A percentile compares a stretch with the other conserved stretches of the same genome.
These are phyloP conservation scores for Catostomus latipinnis DNA, from an alignment of 2,797 vertebrate species.

Conservation along the genomic window DNA sequence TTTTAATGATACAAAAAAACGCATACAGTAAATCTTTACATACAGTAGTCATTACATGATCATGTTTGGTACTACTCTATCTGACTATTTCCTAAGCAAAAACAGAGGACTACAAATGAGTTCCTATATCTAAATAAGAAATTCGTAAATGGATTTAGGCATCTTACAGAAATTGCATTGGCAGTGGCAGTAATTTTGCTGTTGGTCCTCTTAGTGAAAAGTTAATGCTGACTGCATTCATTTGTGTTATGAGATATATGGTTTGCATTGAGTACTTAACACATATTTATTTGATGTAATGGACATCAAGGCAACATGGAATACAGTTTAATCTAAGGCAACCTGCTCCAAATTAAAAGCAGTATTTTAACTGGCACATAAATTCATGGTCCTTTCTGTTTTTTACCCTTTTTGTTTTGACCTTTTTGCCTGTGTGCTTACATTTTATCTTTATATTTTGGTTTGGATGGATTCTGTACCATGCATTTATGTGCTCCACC, in stretches of 20 bases:
- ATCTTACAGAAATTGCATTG: neutral
- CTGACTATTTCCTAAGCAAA: neutral
- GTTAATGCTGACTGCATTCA: neutral
- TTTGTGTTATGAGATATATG: neutral
- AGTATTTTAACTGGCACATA: conserved; percentile 17
- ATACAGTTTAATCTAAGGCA: conserved; percentile 74
- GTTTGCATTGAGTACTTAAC: neutral
- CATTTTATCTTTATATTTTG: too few species aligned
- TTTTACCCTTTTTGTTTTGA: too few species aligned
- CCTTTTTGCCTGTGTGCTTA: too few species aligned
- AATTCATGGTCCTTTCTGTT: neutral
- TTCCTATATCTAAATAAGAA: neutral
- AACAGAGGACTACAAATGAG: too few species aligned
- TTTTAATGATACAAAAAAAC: conserved; percentile 19
- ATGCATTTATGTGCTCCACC: too few species aligned
- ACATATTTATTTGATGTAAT: conserved; percentile 21
- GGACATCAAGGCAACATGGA: conserved; percentile 74
- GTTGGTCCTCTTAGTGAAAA: neutral
- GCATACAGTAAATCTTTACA: neutral
- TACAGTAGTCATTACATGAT: conserved; percentile 10
- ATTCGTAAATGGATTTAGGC: neutral
- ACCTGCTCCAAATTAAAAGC: conserved; percentile 59
- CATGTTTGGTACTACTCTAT: conserved; percentile 3
- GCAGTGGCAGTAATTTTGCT: conserved; percentile 20
- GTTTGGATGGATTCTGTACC: too few species aligned